Conservation (phyloP, 2,888 invertebrate species). For the Drosophila mercatorum region DNA sequence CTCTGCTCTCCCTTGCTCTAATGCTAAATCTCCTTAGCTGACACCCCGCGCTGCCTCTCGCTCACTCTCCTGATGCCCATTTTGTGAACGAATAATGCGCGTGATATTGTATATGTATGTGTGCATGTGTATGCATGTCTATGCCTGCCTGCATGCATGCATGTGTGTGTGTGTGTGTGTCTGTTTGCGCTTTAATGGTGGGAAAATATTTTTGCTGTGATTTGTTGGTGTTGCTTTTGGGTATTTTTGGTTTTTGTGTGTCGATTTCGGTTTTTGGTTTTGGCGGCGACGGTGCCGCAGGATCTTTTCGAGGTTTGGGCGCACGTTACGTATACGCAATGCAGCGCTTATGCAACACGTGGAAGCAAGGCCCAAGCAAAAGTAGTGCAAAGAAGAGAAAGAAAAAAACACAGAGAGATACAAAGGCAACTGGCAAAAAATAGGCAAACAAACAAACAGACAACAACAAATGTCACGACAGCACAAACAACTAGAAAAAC, state of each 20-base stretch:
- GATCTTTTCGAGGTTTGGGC: constrained; percentile 38
- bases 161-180: constrained; percentile 5
- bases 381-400: constrained; percentile 23
- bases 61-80: constrained; percentile 35
- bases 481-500: constrained; percentile 34
- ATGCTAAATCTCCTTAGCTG: neutral
- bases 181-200: constrained; percentile 69
- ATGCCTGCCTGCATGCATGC: constrained; percentile 40
- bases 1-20: constrained; percentile 7
- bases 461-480: constrained; percentile 68
- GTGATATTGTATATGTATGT: constrained; percentile 59
- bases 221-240: constrained; percentile 23
- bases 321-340: constrained; percentile 56
- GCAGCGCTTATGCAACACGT: constrained; percentile 50
- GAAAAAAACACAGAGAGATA: constrained; percentile 1
- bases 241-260: constrained; percentile 10
- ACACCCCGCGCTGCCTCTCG: neutral
- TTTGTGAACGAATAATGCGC: constrained; percentile 62
- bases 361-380: constrained; percentile 35
- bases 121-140: constrained; percentile 40
- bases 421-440: constrained; percentile 12
- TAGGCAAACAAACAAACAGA: constrained; percentile 18
- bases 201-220: constrained; percentile 70
- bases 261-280: constrained; percentile 31
- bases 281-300: constrained; percentile 45